These are phyloP conservation scores for Rapana venosa DNA, from an alignment of 2,888 invertebrate species.

Conservation along the genomic window DNA sequence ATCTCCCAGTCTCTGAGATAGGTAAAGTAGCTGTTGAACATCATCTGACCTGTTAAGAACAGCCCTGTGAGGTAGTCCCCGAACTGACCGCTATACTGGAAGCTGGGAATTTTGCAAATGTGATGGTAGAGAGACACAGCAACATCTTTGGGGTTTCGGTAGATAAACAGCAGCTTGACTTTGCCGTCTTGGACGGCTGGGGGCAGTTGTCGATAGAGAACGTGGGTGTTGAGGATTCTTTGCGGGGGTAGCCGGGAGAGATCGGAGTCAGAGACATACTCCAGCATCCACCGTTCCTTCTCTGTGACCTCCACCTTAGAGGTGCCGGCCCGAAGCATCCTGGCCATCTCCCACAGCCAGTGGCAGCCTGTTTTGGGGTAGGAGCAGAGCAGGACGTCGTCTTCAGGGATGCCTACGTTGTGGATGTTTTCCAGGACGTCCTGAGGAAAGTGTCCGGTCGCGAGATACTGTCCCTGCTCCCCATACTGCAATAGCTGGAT, in stretches of 20 bases:
- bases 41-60: conserved; percentile 39
- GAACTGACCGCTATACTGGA: conserved; percentile 38
- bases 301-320: conserved; percentile 16
- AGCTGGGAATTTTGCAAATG: conserved; percentile 36
- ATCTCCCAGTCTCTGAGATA: conserved; percentile 45
- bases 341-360: conserved; percentile 52
- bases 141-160: conserved; percentile 52
- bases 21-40: conserved; percentile 33
- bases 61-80: conserved; percentile 32
- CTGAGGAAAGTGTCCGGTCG: background rate
- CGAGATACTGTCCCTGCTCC: background rate
- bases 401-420: conserved; percentile 33
- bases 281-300: conserved; percentile 51
- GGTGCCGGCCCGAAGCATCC: conserved; percentile 42
- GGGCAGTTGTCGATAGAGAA: conserved; percentile 33
- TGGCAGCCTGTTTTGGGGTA: conserved; percentile 50
- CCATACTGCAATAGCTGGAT: conserved; percentile 29
- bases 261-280: conserved; percentile 32
- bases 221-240: conserved; percentile 49
- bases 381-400: conserved; percentile 46
- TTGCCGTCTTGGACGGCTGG: conserved; percentile 39
- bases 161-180: conserved; percentile 48
- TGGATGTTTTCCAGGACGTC: conserved; percentile 27
- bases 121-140: conserved; percentile 52
- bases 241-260: conserved; percentile 43